Conservation (phyloP, 2,888 invertebrate genomes). For the Belgica antarctica region DNA sequence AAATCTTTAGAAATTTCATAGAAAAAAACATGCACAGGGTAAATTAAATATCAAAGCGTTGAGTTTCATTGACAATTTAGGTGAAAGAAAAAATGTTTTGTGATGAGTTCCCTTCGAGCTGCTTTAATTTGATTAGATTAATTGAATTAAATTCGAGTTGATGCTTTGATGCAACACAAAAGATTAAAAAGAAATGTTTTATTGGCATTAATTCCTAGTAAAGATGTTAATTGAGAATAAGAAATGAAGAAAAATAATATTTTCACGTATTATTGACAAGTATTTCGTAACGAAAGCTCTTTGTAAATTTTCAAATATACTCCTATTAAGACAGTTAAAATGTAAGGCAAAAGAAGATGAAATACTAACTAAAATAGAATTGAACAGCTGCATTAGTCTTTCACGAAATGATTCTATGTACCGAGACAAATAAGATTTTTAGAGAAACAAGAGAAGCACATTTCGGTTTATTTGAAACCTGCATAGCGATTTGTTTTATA, state of each 20-base stretch:
- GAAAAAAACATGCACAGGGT: not conserved
- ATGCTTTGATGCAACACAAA: too few relatives aligned
- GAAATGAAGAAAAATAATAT: constrained; percentile 33
- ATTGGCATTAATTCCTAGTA: not conserved
- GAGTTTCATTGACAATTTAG: not conserved
- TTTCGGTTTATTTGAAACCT: not conserved
- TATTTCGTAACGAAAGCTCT: constrained; percentile 45
- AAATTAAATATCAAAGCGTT: not conserved
- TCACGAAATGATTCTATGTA: not conserved
- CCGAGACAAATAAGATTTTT: not conserved
- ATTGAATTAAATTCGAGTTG: too few relatives aligned
- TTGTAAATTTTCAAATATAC: constrained; percentile 24
- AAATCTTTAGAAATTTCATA: too few relatives aligned
- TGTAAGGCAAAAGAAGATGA: not conserved
- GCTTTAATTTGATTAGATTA: too few relatives aligned
- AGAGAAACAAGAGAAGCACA: not conserved
- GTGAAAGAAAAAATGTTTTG: not conserved
- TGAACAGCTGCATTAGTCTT: not conserved
- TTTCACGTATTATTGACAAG: constrained; percentile 40
- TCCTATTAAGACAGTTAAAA: not conserved
- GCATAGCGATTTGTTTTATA: not conserved
- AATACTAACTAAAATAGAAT: not conserved
- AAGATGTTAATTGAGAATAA: constrained; percentile 8
- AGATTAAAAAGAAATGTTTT: too few relatives aligned
- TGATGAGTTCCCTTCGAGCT: too few relatives aligned